Conservation (phyloP, 2,797 vertebrate species). For the Thripadectes ignobilis region DNA sequence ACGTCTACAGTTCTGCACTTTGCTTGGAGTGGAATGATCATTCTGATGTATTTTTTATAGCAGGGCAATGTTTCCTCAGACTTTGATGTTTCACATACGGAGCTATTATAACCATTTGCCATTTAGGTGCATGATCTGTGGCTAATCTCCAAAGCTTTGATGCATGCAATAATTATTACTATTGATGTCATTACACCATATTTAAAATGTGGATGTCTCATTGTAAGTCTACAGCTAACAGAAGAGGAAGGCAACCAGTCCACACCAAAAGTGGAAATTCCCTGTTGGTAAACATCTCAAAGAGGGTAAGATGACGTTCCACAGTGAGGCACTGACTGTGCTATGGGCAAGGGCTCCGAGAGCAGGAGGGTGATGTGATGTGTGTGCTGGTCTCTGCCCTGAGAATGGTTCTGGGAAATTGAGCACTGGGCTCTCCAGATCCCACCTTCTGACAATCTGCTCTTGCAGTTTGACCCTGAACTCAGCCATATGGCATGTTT, state of each 20-base stretch:
- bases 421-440: not conserved
- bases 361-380: not conserved
- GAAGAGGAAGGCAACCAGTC: not conserved
- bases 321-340: not conserved
- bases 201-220: conserved; percentile 12
- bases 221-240: not conserved
- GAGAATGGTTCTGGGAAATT: not conserved
- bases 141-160: conserved; percentile 49
- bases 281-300: not conserved
- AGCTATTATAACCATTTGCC: conserved; percentile 50
- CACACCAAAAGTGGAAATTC: not conserved
- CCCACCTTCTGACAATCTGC: not conserved
- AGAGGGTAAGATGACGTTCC: not conserved
- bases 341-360: not conserved
- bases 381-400: not conserved
- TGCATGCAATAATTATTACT: conserved; percentile 59
- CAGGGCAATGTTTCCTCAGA: conserved; percentile 11
- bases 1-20: not conserved
- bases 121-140: conserved; percentile 27
- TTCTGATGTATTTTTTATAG: conserved; percentile 73
- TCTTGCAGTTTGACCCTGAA: not conserved
- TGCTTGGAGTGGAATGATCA: conserved; percentile 25
- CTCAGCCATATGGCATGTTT: not conserved
- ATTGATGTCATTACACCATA: conserved; percentile 43
- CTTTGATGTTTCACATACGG: conserved; percentile 62